These are phyloP conservation scores for Aethes cnicana DNA, from an alignment of 2,888 invertebrate genomes.

Conservation along the genomic window DNA sequence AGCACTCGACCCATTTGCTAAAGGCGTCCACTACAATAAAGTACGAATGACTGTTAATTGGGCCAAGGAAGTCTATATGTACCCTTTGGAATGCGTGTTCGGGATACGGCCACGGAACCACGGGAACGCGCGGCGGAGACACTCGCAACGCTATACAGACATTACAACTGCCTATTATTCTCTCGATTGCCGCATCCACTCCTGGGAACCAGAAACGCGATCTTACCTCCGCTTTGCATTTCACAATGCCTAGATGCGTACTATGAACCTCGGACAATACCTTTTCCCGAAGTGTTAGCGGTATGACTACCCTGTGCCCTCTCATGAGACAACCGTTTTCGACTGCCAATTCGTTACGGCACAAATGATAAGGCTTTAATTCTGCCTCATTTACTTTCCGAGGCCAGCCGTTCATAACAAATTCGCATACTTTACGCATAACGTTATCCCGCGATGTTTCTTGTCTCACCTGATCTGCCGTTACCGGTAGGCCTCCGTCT, in stretches of 20 bases:
- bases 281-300: not conserved
- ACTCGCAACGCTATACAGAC: not conserved
- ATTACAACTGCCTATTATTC: not conserved
- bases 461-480: too few species aligned
- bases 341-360: not conserved
- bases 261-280: not conserved
- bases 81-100: not conserved
- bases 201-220: not conserved
- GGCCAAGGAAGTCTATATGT: not conserved
- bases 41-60: not conserved
- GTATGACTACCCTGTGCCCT: not conserved
- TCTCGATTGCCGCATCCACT: not conserved
- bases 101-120: not conserved
- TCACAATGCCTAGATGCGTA: not conserved
- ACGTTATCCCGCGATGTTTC: not conserved
- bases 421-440: not conserved
- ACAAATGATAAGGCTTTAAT: not conserved
- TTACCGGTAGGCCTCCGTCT: too few species aligned
- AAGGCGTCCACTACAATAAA: not conserved
- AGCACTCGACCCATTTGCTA: conserved; percentile 3
- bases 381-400: not conserved
- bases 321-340: not conserved
- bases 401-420: too few species aligned
- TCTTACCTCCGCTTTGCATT: not conserved
- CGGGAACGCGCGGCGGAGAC: not conserved